Base-by-base conservation (phyloP, 2,113 vertebrate genomes). In the Pholis gunnellus region DNA sequence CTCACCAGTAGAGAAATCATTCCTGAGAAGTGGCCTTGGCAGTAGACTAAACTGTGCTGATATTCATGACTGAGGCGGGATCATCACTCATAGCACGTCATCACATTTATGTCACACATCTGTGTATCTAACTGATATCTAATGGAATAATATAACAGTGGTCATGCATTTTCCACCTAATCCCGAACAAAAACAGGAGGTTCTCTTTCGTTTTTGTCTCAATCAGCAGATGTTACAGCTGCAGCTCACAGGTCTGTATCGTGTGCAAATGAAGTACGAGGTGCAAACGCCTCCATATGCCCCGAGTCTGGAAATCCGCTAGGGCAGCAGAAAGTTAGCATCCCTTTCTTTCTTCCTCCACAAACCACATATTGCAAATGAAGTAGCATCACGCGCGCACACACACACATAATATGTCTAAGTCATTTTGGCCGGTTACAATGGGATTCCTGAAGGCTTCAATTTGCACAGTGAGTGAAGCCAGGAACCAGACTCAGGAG, bases 391-490 rank as follows among this genome's bases (percentile, higher is more conserved):
- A 42, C 75, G 48, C 64, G 74, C 1, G 22, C 34, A 34, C 79
- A 54, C 57, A 81, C 64, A 72, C 68, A 77, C 81, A 66, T 52
- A 76, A 65, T 60, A 61, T 74, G 64, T 78, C 75, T 34, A 75
- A 79, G 75, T 85, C 48, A 81, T 87, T 84, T 73, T 88, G 87
- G 88, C 88, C 78, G 36, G 82, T 88, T 90, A 91, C 91, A 91
- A 88, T 90, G 75, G 67, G 79, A 89, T 90, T 94, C 86, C 92
- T 90, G 79, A 89, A 91, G 92, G 88, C 88, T 89, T 89, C 86
- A 92, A 91, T 94, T 94, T 94, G 89, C 92, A 91, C 92, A 86
- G 83, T 85, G 82, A 89, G 88, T 91, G 87, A 86, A 91, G 91
- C 91, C 88, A 92, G 87, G 82, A 91, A 85, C 83, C 72, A 72